Evolutionary conservation across 2,797 vertebrate genomes (phyloP), one percentile per base, ranked within the genome.

Genomic region (Garrulus glandarius): DNA sequence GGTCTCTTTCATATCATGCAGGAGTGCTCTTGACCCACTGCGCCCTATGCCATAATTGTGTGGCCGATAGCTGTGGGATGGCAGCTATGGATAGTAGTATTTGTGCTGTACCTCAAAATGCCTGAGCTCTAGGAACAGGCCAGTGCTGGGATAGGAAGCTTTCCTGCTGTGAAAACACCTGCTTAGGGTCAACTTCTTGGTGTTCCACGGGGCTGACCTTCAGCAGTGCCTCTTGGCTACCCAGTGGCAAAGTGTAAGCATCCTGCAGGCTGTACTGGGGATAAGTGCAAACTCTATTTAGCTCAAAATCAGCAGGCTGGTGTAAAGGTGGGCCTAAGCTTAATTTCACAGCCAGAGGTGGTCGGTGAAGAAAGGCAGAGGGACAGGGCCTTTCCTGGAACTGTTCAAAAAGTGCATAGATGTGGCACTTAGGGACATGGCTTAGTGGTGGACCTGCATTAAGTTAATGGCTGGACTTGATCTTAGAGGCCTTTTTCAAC

Each of bases 31-130:
- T 92, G 64, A 70, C 18, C 17, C 19, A 39, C 8, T 6, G 23
- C 3, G 32, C 34, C 3, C 0, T 21, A 3, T 43, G 15, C 19
- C 6, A 13, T 59, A 64, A 44, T 43, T 4, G 52, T 4, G 0
- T 47, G 50, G 13, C 14, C 6, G 6, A 84, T 15, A 75, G 43
- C 37, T 1, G 1, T 24, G 30, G 36, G 17, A 15, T 65, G 52
- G n/a, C 70, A 76, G 30, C 50, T n/a, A 8, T 5, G 0, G 2
- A 13, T 5, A 15, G 14, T 6, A 34, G 29, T 50, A 36, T 49
- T 91, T 69, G 22, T 50, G 50, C 36, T 53, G 37, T 43, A 39
- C 17, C 17, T 84, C 36, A 44, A 50, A 84, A 39, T 12, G 11
- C 32, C 24, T 89, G 50, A 81, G 19, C n/a, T 75, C 59, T 55